Percentiles rank a stretch among this genome's conserved stretches.
Conservation (phyloP, 1,140 invertebrate genomes). For the Drosophila kohkoa region DNA sequence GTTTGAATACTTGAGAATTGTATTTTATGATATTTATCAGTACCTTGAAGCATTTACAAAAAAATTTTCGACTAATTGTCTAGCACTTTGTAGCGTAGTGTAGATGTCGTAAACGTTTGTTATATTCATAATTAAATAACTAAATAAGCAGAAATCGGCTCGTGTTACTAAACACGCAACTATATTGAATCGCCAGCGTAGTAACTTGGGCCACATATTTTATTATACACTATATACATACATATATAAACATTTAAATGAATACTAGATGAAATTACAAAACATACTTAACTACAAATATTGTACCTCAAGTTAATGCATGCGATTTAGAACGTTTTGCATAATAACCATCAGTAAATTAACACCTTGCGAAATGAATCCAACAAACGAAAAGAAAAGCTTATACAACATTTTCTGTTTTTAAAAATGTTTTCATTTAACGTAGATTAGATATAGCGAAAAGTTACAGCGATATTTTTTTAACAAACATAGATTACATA, state of each 20-base stretch:
- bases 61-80: constrained; percentile 50
- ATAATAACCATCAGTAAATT: constrained; percentile 1
- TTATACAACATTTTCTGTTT: constrained; percentile 14
- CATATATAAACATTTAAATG: neutral
- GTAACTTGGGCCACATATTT: constrained; percentile 21
- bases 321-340: constrained; percentile 20
- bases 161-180: constrained; percentile 26
- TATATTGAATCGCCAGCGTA: constrained; percentile 19
- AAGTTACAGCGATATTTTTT: constrained; percentile 55
- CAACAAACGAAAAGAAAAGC: neutral
- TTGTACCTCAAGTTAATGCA: constrained; percentile 39
- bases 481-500: constrained; percentile 47
- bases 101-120: constrained; percentile 43
- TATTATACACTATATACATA: constrained; percentile 22
- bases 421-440: constrained; percentile 26
- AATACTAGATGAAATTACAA: constrained; percentile 12
- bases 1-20: constrained; percentile 59
- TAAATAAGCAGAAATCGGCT: constrained; percentile 26
- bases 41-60: constrained; percentile 73
- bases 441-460: constrained; percentile 33
- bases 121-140: constrained; percentile 38
- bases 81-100: constrained; percentile 48
- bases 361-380: constrained; percentile 4
- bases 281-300: constrained; percentile 19
- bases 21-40: constrained; percentile 58